Percentiles rank a stretch among this genome's conserved stretches.
phyloP scores from a whole-genome alignment of 1,140 invertebrate genomes.

The Dendroctonus valens region DNA sequence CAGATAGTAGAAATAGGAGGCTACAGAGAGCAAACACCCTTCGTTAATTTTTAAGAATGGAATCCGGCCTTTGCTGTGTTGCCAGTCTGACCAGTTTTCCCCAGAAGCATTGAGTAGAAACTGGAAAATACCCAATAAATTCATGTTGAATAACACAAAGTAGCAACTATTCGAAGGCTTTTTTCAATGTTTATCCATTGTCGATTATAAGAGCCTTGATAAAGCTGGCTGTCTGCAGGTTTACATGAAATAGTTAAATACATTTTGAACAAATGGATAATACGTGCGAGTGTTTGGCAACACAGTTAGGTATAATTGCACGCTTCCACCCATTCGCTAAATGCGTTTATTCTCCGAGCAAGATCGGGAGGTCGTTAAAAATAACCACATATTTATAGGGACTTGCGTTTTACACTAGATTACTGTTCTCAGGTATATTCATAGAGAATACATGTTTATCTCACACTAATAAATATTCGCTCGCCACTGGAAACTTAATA shows the following conservation, averaged over 20 bases:
- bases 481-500: too few species aligned
- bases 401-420: slow-evolving; percentile 22
- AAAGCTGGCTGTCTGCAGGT: too few species aligned
- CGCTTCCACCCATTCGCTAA: slow-evolving; percentile 8
- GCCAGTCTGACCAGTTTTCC: background rate
- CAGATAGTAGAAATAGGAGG: slow-evolving; percentile 3
- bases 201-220: too few species aligned
- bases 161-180: background rate
- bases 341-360: slow-evolving; percentile 26
- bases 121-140: background rate
- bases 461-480: too few species aligned
- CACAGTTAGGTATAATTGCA: slow-evolving; percentile 20
- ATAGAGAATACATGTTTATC: too few species aligned
- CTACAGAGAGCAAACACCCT: slow-evolving; percentile 18
- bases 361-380: slow-evolving; percentile 31
- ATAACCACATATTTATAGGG: slow-evolving; percentile 28
- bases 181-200: background rate
- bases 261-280: slow-evolving; percentile 2
- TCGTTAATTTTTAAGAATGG: slow-evolving; percentile 26
- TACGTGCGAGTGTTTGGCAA: slow-evolving; percentile 8
- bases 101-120: background rate
- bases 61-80: slow-evolving; percentile 22
- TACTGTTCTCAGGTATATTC: slow-evolving; percentile 8
- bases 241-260: background rate
- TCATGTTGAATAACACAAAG: background rate